Conservation (phyloP, 2,113 vertebrate genomes). For the Corythoichthys intestinalis region DNA sequence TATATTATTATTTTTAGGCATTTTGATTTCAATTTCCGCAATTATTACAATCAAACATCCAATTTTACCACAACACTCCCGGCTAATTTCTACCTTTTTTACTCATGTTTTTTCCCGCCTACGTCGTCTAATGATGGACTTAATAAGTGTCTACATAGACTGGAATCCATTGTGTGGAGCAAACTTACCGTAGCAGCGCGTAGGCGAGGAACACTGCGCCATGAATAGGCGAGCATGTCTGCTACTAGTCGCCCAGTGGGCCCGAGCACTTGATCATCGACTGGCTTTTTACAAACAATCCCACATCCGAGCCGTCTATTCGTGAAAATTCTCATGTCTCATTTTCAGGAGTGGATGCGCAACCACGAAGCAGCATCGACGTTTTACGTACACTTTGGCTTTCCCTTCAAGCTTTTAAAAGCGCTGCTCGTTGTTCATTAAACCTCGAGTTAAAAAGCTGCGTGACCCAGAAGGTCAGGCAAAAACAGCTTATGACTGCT, state of each 20-base stretch:
- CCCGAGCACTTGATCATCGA: constrained; percentile 55
- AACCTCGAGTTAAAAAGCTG: constrained; percentile 93
- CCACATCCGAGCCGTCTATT: constrained; percentile 18
- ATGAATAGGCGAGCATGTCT: constrained; percentile 73
- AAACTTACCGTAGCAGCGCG: constrained; percentile 82
- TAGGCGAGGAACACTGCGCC: constrained; percentile 77
- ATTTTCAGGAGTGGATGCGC: not conserved
- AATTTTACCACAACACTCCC: not conserved
- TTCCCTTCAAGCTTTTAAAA: constrained; percentile 76
- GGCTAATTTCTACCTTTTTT: not conserved
- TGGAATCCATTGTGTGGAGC: constrained; percentile 67
- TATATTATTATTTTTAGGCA: not conserved
- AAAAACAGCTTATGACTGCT: constrained; percentile 91
- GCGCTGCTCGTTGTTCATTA: constrained; percentile 98
- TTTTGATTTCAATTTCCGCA: not conserved
- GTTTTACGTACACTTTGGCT: constrained; percentile 57
- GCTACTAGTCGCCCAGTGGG: constrained; percentile 61
- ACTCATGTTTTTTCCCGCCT: not conserved
- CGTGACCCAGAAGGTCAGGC: constrained; percentile 90
- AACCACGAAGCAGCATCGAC: constrained; percentile 38
- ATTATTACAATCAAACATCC: not conserved
- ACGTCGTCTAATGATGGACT: constrained; percentile 9
- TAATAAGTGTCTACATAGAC: constrained; percentile 61
- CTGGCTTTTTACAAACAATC: constrained; percentile 25
- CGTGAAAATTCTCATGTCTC: constrained; percentile 9